Evolutionary conservation across 2,888 invertebrate genomes (phyloP).

Genomic region (Rhagium mordax): DNA sequence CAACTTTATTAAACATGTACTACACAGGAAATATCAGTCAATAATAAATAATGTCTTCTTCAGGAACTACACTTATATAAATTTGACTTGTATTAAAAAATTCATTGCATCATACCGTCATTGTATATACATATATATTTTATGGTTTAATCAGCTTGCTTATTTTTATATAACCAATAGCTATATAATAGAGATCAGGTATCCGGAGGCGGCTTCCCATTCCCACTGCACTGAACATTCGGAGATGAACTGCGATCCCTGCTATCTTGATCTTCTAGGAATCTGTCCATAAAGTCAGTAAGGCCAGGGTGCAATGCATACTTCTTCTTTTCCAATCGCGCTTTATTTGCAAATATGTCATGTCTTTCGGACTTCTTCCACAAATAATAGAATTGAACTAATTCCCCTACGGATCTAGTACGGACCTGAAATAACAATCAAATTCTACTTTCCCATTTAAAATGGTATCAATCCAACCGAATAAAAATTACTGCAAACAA

Average conservation of each 20-base stretch:
- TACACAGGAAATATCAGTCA: not conserved
- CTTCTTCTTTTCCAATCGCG: conserved; percentile 92
- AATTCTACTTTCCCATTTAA: too few relatives aligned
- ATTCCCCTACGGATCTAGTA: conserved; percentile 94
- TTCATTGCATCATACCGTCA: not conserved
- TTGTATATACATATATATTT: not conserved
- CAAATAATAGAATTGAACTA: conserved; percentile 96
- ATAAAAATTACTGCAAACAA: too few relatives aligned
- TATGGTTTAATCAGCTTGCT: conserved; percentile 21
- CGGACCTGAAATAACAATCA: conserved; percentile 75
- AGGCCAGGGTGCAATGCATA: conserved; percentile 93
- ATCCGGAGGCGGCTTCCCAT: conserved; percentile 50
- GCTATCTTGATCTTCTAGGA: conserved; percentile 88
- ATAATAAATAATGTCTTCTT: not conserved
- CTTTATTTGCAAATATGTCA: conserved; percentile 92
- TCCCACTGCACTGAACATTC: conserved; percentile 71
- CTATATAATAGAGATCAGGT: conserved; percentile 52
- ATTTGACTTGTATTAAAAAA: not conserved
- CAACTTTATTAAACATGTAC: not conserved
- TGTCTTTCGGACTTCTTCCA: conserved; percentile 99
- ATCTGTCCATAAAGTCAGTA: conserved; percentile 95
- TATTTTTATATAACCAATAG: conserved; percentile 49
- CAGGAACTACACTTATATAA: not conserved
- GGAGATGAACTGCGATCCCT: conserved; percentile 83
- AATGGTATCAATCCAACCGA: too few relatives aligned